Evolutionary conservation across 2,888 invertebrate species (phyloP), one percentile per base, ranked within the genome.

Genomic region (Eremobia ochroleuca): DNA sequence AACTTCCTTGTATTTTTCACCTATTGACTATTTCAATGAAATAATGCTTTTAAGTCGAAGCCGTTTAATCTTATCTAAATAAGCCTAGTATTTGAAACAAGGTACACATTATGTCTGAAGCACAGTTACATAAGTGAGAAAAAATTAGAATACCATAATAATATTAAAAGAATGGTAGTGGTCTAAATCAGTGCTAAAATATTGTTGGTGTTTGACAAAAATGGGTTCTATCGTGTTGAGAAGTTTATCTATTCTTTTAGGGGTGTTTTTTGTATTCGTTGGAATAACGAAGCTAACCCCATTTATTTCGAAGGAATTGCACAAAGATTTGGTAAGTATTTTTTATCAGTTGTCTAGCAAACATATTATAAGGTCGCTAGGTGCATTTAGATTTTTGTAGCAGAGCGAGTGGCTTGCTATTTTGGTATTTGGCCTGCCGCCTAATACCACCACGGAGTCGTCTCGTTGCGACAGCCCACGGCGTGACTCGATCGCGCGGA

Each of bases 201-300:
- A 85, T 73, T 77, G 61, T 71, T 81, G 70, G 86, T 73, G 88
- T 79, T 88, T 77, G 66, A 81, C 78, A 87, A 94, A 92, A 93
- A 97, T 96, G 96, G 97, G 95, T 82, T 97, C 98, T 88, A 98
- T 99, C 91, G 99, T 99, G 89, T 96, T 99, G 84, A 98, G 98
- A 96, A 99, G 99, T 93, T 97, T 99, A 90, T 99, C 99, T 71
- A 97, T 99, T 90, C 97, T 99, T 73, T 97, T 99, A 93, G 99
- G 99, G 82, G 97, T 99, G 90, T 99, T 99, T 97, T 99, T 99
- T 95, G 98, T 99, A 92, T 99, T 99, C 94, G 99, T 99, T 87
- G 99, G 99, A 79, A 98, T 98, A 79, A 98, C 99, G 92, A 99
- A 99, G 97, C 96, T 99, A 85, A 98, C 99, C 83, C 99, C 99